Evolutionary conservation across 2,797 vertebrate genomes (phyloP), one percentile per base, ranked within the genome.

Genomic region (Ctenopoma kingsleyae): DNA sequence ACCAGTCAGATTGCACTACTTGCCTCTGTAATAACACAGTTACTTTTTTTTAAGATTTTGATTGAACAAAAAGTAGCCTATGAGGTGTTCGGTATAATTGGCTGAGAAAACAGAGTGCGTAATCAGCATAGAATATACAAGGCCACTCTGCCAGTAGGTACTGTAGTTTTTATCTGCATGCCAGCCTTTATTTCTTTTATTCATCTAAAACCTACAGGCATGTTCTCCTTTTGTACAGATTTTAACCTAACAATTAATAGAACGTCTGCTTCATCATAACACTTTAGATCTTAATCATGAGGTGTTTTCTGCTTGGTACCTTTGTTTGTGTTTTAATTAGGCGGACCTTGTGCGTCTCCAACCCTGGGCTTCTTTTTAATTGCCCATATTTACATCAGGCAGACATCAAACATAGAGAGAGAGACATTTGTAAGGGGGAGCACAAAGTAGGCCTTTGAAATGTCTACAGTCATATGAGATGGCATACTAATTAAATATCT

Each of bases 301-400:
- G 94, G 94, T 93, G 89, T 93, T 94, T 96, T 94, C 94, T 94
- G 92, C 92, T 87, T 73, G 93, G 90, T 96, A 96, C 94, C 95
- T 98, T 97, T 98, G 96, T 98, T 96, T 97, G 95, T 95, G 93
- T 96, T 97, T 97, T 98, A 97, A 98, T 98, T 97, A 97, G 94
- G 94, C 92, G 91, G 96, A 97, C 95, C 95, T 95, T 95, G 94
- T 93, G 93, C 89, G 85, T 96, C 95, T 96, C 93, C 94, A 95
- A 96, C 95, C 95, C 94, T 91, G 94, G 94, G 94, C 93, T 91
- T 87, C 91, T 92, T 95, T 97, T 96, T 97, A 98, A 98, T 98
- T 99, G 97, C 95, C 95, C 88, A 86, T 95, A 96, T 97, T 95
- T 97, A 97, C 95, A 97, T 96, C 94, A 95, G 94, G 94, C 93